Base-by-base conservation (phyloP, 2,888 invertebrate genomes). In the Orgyia antiqua region DNA sequence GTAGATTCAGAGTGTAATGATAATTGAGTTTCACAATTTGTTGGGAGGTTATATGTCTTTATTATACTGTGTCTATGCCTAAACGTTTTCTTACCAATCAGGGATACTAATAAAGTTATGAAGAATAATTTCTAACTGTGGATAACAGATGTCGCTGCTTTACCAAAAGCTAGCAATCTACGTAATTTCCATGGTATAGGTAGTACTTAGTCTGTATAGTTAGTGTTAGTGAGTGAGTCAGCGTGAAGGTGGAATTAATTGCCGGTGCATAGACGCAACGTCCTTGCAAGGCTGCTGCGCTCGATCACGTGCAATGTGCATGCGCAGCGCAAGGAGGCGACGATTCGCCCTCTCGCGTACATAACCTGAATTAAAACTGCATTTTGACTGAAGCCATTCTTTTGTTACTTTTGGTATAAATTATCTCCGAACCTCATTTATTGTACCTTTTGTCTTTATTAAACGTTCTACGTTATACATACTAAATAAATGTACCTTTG, bases 241-340 rank as follows among this genome's bases (percentile, higher is more conserved):
- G 65, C 65, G 57, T 58, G 61, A 69, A 76, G 80, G 77, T 75
- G 67, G 77, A 71, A 75, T 82, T 83, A 82, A 83, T 83, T 63
- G 68, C 53, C 62, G 58, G 52, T 60, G 71, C 75, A 74, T 74
- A 83, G 80, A 78, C 83, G 69, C 63, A 58, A 69, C 79, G 84
- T 72, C 84, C 84, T 84, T 84, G 83, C 83, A 84, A 84, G 84
- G 84, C 68, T 82, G 72, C 65, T 60, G 64, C 53, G 58, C 58
- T 58, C 54, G 64, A 66, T 72, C 73, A 70, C 74, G 71, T 77
- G 74, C 56, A 51, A 31, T 39, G 47, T 51, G 58, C 64, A 50
- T 59, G 61, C 50, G 48, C 47, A 13, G 12, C 29, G 27, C 34
- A 18, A 11, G 25, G 29, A 13, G 23, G 18, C 28, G 33, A 11